A percentile compares a stretch with the other conserved stretches of the same genome.
Conservation (phyloP, 2,888 invertebrate species). For the Paralinhomoeus sp. region DNA sequence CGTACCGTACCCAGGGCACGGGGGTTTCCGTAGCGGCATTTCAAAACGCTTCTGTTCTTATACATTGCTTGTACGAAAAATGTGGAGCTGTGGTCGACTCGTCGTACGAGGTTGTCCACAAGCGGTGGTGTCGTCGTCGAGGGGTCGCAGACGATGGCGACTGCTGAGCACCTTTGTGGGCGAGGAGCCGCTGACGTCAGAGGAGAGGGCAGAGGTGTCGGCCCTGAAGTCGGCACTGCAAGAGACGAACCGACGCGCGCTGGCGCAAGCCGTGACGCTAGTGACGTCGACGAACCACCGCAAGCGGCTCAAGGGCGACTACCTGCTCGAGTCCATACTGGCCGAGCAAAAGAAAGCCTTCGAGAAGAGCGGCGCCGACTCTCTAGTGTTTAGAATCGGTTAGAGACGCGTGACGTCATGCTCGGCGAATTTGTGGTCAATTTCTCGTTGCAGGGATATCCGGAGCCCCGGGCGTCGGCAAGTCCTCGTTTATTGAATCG, state of each 20-base stretch:
- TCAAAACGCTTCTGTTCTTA: too few relatives aligned
- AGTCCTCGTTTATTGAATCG: conserved; percentile 38
- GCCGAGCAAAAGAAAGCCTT: conserved; percentile 13
- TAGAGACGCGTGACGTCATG: background rate
- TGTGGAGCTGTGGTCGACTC: too few relatives aligned
- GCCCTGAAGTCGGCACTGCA: too few relatives aligned
- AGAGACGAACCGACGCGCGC: conserved; percentile 26
- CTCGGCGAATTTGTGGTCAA: background rate
- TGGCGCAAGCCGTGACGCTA: conserved; percentile 32
- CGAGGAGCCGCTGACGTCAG: too few relatives aligned
- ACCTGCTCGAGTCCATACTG: conserved; percentile 24
- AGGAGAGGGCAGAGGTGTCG: too few relatives aligned
- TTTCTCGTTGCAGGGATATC: conserved; percentile 31
- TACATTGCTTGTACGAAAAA: too few relatives aligned
- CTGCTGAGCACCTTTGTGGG: too few relatives aligned
- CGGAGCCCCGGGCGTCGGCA: conserved; percentile 40
- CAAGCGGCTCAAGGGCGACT: conserved; percentile 27
- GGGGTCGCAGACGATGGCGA: too few relatives aligned
- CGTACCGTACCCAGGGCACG: too few relatives aligned
- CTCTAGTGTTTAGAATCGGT: conserved; percentile 29
- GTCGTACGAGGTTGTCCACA: too few relatives aligned
- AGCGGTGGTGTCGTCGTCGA: too few relatives aligned
- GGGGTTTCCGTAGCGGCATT: too few relatives aligned
- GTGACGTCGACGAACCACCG: conserved; percentile 30
- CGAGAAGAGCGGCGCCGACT: conserved; percentile 8